Base-by-base conservation (phyloP, 2,888 invertebrate genomes). In the Trissoscelio sp. region DNA sequence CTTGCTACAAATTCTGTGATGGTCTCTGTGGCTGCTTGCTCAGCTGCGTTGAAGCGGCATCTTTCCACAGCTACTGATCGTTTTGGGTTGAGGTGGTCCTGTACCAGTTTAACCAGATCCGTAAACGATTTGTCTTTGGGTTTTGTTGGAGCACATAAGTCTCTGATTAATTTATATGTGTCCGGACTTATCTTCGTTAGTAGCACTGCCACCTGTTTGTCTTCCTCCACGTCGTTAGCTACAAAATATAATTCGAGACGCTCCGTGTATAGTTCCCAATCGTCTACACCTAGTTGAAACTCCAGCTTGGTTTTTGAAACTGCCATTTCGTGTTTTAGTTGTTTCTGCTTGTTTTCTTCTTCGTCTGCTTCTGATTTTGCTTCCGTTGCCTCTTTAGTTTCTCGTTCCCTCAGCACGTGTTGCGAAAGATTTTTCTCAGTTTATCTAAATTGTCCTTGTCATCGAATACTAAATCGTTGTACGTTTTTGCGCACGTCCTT, bases 1-100 rank as follows among this genome's bases (percentile, higher is more conserved):
- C 93, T 92, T n/a, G 74, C 74, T 34, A 42, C 39, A 12, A 74
- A 74, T 14, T 74, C 74, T 3, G 46, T 20, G 1, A 66, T 46
- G 5, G 44, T 14, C 18, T 74, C 74, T 5, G 53, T 64, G 11
- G 46, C 44, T 12, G 18, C 12, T 28, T 74, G 64, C n/a, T 57
- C 24, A 22, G 64, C 74, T 20, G 53, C 18, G 7, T 55, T 12
- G 16, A 64, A 74, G 5, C 39, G 57, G 14, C 60, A 79, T 18
- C 83, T 53, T 37, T 81, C 83, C 72, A 82, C 75, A 16, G 77
- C 37, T 22, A 64, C 70, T 6, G 78, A 73, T n/a, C 66, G 72
- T 69, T 79, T 78, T 2, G 84, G 84, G 20, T 62, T 70, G 3
- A 80, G 55, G 67, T 83, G 84, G 0, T 83, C 62, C 0, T 73